Base-by-base conservation (phyloP, 2,113 vertebrate species). In the Daboia siamensis region DNA sequence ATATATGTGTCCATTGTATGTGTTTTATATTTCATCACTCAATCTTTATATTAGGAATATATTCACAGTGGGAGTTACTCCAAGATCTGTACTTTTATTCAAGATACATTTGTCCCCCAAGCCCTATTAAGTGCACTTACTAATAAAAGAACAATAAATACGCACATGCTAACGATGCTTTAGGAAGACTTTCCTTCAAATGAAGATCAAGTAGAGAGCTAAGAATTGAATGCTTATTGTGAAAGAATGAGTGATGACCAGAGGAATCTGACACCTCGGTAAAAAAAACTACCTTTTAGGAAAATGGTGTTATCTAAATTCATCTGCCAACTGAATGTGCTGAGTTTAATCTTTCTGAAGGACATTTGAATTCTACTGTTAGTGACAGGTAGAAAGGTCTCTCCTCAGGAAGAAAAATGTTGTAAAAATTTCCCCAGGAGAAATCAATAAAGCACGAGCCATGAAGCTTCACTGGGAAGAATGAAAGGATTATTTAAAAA, bases 231-330 rank as follows among this genome's bases (percentile, higher is more conserved):
- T 89, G 87, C 64, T 46, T 92, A 20, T 84, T 54, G 69, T 57
- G 64, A 57, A 46, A 92, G 51, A 8, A 55, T 55, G 23, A 88
- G 57, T 86, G 90, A 46, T 12, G 87, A 74, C 5, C 13, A 57
- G 48, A 88, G 24, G 51, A 54, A 55, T 39, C 51, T 33, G n/a
- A 74, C 59, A 88, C 48, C 69, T 69, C 2, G 0, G 13, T 69
- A 9, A 69, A 74, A 29, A 61, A 64, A 69, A 33, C 86, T 39
- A 29, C 48, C 46, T 44, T 87, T 87, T 48, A n/a, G 85, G 39
- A 59, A 64, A 91, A 91, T 21, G 6, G 56, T 87, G 48, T 92
- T 29, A 88, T 88, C 86, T 74, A 57, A 52, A 69, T 69, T 92
- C 23, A 55, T 29, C 59, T 92, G 23, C 86, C 86, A 88, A 92